Conservation (phyloP, 2,888 invertebrate genomes). For the Biston stratarius region DNA sequence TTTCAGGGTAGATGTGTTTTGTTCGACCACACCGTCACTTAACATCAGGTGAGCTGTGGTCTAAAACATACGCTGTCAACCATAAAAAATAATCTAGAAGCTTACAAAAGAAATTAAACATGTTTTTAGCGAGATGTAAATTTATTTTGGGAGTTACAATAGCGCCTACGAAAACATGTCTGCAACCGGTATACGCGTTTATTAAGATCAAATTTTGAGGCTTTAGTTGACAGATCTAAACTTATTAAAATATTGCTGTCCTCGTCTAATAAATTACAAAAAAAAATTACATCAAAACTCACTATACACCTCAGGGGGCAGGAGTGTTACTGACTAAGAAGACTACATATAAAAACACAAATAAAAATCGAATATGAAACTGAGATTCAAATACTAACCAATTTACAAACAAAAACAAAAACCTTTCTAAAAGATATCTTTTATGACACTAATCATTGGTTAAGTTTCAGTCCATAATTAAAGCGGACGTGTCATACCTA, state of each 20-base stretch:
- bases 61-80: neutral
- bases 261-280: too few relatives aligned
- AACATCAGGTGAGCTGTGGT: too few relatives aligned
- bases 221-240: neutral
- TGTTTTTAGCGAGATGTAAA: neutral
- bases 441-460: constrained; percentile 2
- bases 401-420: neutral
- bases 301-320: too few relatives aligned
- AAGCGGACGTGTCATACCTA: constrained; percentile 52
- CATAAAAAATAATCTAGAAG: neutral
- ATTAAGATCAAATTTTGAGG: neutral
- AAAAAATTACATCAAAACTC: too few relatives aligned
- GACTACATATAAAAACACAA: too few relatives aligned
- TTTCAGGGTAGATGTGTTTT: too few relatives aligned
- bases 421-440: neutral
- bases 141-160: constrained; percentile 1
- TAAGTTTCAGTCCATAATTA: constrained; percentile 43
- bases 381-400: too few relatives aligned
- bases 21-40: too few relatives aligned
- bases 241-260: neutral
- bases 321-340: too few relatives aligned
- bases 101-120: neutral
- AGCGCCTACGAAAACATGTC: constrained; percentile 16
- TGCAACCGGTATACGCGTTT: constrained; percentile 5
- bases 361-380: too few relatives aligned